Base-by-base conservation (phyloP, 2,113 vertebrate species). In the Cacatua alba region DNA sequence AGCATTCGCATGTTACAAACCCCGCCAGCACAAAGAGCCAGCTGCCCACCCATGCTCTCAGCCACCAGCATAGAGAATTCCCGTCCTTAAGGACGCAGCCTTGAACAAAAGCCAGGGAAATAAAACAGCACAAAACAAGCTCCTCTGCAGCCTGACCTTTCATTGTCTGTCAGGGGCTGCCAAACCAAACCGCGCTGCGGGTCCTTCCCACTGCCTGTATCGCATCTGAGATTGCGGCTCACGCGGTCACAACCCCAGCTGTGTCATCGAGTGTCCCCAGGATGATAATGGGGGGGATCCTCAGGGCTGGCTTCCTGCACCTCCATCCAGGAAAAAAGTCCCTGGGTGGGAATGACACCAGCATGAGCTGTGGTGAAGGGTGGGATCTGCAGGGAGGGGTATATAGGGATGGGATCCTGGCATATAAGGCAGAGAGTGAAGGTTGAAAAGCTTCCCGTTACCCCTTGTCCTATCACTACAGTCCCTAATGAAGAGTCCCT, bases 31-130 rank as follows among this genome's bases (percentile, higher is more conserved):
- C 67, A 59, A 82, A 88, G 51, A 72, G 23, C 62, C 82, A 86
- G 65, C 88, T 14, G 72, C 90, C 92, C 96, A 97, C 94, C 96
- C 95, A 72, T 77, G 88, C 46, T 90, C 63, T 90, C 71, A 76
- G 93, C 92, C 86, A 77, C 92, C 53, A 1, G 88, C 46, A 25
- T 72, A 89, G 92, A 95, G 78, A 82, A 89, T 82, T 80, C 69
- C 51, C 2, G 0, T 91, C 80, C 83, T 91, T 94, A 60, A 95
- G 90, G 97, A 94, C 55, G 2, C 78, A 83, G 67, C 92, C 95
- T 96, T 96, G 94, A 97, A 94, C 51, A 95, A 94, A 94, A 97
- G 92, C 94, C 95, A 97, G n/a, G 46, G 86, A 92, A 93, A 91
- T 29, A 6, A 3, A 41, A 37, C 26, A 79, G 23, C 60, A 35